Evolutionary conservation across 1,140 invertebrate genomes (phyloP).

Genomic region (Neelides sp.): DNA sequence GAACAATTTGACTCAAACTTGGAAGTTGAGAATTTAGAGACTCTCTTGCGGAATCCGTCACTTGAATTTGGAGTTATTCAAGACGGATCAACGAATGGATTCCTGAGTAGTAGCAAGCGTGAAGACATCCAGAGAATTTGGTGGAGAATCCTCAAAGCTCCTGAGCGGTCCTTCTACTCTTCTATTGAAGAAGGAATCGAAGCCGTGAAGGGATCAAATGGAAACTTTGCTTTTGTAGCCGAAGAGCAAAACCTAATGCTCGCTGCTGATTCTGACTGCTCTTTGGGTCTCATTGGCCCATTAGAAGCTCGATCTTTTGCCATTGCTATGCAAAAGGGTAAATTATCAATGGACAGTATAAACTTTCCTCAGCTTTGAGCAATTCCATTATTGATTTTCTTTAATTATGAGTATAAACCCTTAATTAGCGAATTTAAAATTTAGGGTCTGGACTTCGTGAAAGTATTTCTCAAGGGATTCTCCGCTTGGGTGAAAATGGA

Average conservation of each 20-base stretch:
- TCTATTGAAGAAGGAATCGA: constrained; percentile 14
- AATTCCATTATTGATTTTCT: no score
- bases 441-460: constrained; percentile 26
- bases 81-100: constrained; percentile 22
- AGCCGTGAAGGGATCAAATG: constrained; percentile 15
- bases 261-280: constrained; percentile 22
- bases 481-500: constrained; percentile 23
- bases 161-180: constrained; percentile 3
- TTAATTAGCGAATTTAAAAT: no score
- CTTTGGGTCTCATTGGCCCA: constrained; percentile 14
- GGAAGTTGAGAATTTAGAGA: constrained; percentile 12
- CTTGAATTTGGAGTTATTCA: constrained; percentile 27
- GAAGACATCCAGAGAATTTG: constrained; percentile 27
- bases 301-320: constrained; percentile 23
- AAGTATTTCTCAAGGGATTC: constrained; percentile 25
- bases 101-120: constrained; percentile 23
- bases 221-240: constrained; percentile 25
- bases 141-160: constrained; percentile 25
- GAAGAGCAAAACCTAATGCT: constrained; percentile 25
- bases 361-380: no score
- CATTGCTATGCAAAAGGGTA: constrained; percentile 25
- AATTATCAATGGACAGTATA: not conserved
- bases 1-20: constrained; percentile 24
- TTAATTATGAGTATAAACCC: no score
- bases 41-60: constrained; percentile 18